Percentiles rank a stretch among this genome's conserved stretches.
Conservation (phyloP, 2,113 vertebrate genomes). For the Cyphomyrus plagiostoma region DNA sequence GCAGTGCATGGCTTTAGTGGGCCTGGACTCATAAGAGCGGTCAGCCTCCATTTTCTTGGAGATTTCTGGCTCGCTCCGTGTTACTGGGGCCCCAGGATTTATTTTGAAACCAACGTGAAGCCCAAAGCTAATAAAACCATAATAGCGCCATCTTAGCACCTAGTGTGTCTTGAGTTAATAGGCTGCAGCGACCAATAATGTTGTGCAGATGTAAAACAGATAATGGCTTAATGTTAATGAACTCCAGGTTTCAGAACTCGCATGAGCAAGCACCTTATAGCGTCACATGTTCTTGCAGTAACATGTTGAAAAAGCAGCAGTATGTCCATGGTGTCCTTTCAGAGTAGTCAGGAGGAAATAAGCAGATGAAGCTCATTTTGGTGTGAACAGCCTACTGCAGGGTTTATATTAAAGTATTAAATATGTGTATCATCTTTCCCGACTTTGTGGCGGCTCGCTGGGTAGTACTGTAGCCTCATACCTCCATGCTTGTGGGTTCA, state of each 20-base stretch:
- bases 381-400: neutral
- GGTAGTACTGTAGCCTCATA: neutral
- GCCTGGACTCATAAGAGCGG: neutral
- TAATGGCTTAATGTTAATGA: constrained; percentile 19
- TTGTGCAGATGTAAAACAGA: constrained; percentile 19
- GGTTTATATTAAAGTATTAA: neutral
- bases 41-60: neutral
- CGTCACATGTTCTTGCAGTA: neutral
- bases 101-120: neutral
- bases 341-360: neutral
- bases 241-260: constrained; percentile 15
- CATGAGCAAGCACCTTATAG: neutral
- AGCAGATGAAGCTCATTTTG: neutral
- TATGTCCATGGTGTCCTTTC: neutral
- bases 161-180: constrained; percentile 13
- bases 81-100: neutral
- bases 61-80: neutral
- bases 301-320: neutral
- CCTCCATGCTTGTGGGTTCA: neutral
- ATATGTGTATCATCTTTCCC: neutral
- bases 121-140: neutral
- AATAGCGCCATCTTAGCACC: constrained; percentile 14
- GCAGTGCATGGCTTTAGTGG: neutral
- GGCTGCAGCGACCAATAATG: constrained; percentile 2
- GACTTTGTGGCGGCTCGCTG: neutral